Conservation (phyloP, 2,797 vertebrate species). For the Pangasius krempfi region DNA sequence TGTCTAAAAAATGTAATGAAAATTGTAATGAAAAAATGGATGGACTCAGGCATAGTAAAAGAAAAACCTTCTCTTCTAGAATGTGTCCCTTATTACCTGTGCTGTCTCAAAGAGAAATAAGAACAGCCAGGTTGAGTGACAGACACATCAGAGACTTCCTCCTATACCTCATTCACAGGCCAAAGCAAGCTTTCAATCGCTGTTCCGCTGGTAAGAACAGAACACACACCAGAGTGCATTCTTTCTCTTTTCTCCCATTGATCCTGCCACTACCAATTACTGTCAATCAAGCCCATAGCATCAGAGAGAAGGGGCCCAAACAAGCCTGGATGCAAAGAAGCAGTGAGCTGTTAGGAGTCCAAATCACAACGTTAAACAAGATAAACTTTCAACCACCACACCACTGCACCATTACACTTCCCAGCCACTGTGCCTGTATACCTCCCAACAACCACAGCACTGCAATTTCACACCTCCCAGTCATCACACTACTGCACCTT, state of each 20-base stretch:
- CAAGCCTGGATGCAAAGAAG: constrained; percentile 40
- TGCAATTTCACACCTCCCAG: background rate
- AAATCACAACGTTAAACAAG: constrained; percentile 19
- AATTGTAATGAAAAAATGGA: background rate
- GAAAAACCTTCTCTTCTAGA: background rate
- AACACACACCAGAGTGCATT: constrained; percentile 19
- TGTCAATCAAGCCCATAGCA: constrained; percentile 73
- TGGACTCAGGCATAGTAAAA: background rate
- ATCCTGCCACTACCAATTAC: constrained; percentile 83
- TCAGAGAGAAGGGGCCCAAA: constrained; percentile 62
- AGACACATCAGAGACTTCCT: constrained; percentile 55
- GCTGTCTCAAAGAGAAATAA: constrained; percentile 17
- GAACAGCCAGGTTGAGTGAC: constrained; percentile 66
- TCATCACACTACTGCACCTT: background rate
- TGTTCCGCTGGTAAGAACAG: constrained; percentile 65
- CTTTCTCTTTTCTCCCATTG: constrained; percentile 72
- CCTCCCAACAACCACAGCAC: background rate
- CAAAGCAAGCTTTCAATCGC: constrained; percentile 29
- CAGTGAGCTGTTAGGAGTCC: constrained; percentile 58
- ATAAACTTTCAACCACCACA: background rate
- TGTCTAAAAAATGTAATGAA: background rate
- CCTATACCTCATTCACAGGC: constrained; percentile 25
- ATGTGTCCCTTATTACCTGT: constrained; percentile 16
- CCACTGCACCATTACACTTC: background rate
- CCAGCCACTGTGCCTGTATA: background rate